These are phyloP conservation scores for Melanotus villosus DNA, from an alignment of 2,888 invertebrate species.

Conservation along the genomic window DNA sequence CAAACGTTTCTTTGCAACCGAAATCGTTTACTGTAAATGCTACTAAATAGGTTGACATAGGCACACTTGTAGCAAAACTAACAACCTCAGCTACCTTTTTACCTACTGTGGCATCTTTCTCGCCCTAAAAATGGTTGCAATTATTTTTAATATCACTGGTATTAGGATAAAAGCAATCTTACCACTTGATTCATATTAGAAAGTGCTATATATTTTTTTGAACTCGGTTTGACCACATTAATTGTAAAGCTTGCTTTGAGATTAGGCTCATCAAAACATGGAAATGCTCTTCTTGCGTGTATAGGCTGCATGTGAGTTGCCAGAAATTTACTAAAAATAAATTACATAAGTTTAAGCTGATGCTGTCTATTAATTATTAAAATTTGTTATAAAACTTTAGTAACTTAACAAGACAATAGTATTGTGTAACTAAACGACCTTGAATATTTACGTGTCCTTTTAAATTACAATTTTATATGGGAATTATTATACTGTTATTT, in stretches of 20 bases:
- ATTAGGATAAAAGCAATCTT: not conserved
- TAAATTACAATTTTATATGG: no score
- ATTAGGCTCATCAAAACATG: slow-evolving; percentile 2
- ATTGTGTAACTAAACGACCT: no score
- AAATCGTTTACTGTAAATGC: not conserved
- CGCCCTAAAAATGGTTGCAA: not conserved
- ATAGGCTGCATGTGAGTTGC: slow-evolving; percentile 1
- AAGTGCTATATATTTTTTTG: not conserved
- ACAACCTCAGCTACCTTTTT: not conserved
- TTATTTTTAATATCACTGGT: no score
- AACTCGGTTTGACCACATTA: not conserved
- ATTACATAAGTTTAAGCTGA: no score
- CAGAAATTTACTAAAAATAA: not conserved
- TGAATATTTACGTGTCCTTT: no score
- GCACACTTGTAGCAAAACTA: not conserved
- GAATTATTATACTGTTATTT: no score
- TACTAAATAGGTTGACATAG: not conserved
- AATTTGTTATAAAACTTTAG: no score
- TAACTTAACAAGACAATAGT: no score
- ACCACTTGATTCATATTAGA: slow-evolving; percentile 5
- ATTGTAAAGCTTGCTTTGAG: not conserved
- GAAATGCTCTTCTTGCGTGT: not conserved
- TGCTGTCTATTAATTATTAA: no score
- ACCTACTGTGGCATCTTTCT: not conserved
- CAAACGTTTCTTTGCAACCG: not conserved